Conservation (phyloP, 2,888 invertebrate species). For the Clistopyga incitator region DNA sequence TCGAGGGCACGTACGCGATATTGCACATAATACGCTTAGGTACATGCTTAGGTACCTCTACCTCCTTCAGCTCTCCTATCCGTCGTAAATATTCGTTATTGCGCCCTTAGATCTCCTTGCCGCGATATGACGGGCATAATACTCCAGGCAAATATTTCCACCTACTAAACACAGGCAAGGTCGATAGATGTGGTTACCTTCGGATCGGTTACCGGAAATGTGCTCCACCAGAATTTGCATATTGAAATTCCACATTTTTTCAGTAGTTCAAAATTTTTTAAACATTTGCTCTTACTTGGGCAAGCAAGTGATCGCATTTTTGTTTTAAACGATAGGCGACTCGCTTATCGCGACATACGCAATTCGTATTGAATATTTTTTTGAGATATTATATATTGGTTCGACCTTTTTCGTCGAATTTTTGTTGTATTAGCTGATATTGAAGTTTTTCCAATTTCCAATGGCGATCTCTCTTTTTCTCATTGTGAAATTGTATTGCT, state of each 20-base stretch:
- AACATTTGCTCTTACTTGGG: neutral
- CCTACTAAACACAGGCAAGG: constrained; percentile 21
- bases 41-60: neutral
- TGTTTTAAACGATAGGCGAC: no score
- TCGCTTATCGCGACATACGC: no score
- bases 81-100: constrained; percentile 20
- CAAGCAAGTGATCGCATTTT: neutral
- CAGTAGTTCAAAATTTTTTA: neutral
- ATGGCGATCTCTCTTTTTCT: no score
- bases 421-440: no score
- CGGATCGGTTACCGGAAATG: no score
- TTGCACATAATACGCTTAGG: constrained; percentile 15
- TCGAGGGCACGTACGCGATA: constrained; percentile 16
- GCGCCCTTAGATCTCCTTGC: constrained; percentile 3
- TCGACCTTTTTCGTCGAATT: no score
- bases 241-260: constrained; percentile 49
- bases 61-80: neutral
- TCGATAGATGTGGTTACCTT: constrained; percentile 41
- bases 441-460: no score
- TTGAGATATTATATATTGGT: no score
- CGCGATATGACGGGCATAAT: neutral
- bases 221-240: constrained; percentile 41
- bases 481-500: no score
- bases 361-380: no score
- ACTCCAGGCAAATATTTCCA: constrained; percentile 32